A percentile compares a stretch with the other conserved stretches of the same genome.
These are phyloP conservation scores for Rotaria macrura DNA, from an alignment of 2,888 invertebrate genomes.

Conservation along the genomic window DNA sequence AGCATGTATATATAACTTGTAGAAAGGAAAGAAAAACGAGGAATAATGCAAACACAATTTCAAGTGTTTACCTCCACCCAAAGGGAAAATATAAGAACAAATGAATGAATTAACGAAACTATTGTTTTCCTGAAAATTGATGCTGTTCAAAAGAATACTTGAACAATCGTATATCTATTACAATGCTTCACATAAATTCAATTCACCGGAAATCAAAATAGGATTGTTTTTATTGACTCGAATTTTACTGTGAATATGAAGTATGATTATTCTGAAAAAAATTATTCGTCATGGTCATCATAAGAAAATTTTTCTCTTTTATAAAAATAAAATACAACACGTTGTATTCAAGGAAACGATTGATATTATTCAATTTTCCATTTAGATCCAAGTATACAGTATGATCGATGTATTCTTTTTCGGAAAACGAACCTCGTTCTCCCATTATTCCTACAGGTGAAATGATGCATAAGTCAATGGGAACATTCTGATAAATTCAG, in stretches of 20 bases:
- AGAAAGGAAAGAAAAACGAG: not conserved
- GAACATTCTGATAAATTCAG: no score
- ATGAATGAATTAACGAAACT: not conserved
- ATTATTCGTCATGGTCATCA: no score
- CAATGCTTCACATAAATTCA: not conserved
- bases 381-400: no score
- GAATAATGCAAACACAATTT: not conserved
- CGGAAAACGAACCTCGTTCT: no score
- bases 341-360: no score
- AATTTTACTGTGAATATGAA: not conserved
- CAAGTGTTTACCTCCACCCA: not conserved
- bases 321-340: no score
- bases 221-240: not conserved
- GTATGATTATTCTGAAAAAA: not conserved
- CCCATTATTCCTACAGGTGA: no score
- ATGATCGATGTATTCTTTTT: no score
- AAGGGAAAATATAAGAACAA: not conserved
- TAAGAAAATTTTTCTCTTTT: no score
- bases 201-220: not conserved
- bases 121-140: not conserved
- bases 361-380: no score
- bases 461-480: no score
- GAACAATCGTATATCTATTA: not conserved
- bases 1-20: not conserved
- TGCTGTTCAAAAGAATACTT: not conserved